phyloP scores from a whole-genome alignment of 2,888 invertebrate genomes.

The Sinhomidia bicolor region DNA sequence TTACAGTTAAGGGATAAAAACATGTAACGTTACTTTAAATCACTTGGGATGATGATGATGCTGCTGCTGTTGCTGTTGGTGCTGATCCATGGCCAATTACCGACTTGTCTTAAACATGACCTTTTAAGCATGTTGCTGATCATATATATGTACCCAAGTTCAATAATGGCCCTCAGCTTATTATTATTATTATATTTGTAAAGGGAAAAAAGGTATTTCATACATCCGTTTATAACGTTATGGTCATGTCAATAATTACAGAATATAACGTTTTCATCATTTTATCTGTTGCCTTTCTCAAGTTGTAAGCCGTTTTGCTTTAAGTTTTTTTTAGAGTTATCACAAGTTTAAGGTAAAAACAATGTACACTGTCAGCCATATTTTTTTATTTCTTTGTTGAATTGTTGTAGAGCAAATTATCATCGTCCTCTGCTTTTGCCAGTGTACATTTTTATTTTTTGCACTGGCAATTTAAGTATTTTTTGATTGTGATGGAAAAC shows the following conservation, averaged over 20 bases:
- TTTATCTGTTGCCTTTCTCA: too few species aligned
- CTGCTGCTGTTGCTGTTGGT: not conserved
- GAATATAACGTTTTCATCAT: too few species aligned
- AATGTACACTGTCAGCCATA: not conserved
- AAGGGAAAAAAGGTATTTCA: not conserved
- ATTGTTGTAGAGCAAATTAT: constrained; percentile 24
- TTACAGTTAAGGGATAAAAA: constrained; percentile 32
- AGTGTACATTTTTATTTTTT: not conserved
- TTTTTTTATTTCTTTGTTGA: not conserved
- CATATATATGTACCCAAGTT: too few species aligned
- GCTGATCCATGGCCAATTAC: constrained; percentile 52
- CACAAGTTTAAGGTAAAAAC: constrained; percentile 45
- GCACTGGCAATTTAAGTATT: not conserved
- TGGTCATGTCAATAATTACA: constrained; percentile 16
- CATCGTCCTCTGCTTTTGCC: too few species aligned
- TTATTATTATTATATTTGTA: too few species aligned
- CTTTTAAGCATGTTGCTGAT: constrained; percentile 61
- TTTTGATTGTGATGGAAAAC: constrained; percentile 37
- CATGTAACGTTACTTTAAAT: constrained; percentile 59
- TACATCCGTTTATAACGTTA: not conserved
- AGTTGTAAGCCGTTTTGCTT: too few species aligned
- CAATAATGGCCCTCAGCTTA: constrained; percentile 59
- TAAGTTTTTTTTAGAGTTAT: not conserved
- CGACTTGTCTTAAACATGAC: constrained; percentile 56
- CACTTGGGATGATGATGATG: not conserved